A percentile compares a stretch with the other conserved stretches of the same genome.
Evolutionary conservation across 2,888 invertebrate species (phyloP).

Genomic region (Celastrina argiolus): DNA sequence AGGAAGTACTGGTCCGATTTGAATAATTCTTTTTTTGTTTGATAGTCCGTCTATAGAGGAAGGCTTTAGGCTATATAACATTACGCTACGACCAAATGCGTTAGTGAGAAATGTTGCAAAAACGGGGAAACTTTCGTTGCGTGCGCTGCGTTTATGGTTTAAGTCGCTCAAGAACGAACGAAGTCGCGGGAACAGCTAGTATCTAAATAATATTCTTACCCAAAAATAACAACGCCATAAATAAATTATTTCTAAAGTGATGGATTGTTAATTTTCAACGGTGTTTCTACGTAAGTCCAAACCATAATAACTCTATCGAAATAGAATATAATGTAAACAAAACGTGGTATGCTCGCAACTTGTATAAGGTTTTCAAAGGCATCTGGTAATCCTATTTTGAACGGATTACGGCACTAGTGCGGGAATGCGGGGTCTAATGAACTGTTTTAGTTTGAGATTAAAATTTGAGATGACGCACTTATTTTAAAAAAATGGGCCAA

Average conservation of each 20-base stretch:
- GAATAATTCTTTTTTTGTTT: too few relatives aligned
- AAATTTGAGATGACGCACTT: neutral
- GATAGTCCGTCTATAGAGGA: too few relatives aligned
- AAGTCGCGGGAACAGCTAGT: too few relatives aligned
- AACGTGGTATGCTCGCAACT: constrained; percentile 5
- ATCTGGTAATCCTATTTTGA: constrained; percentile 14
- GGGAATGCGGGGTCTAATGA: neutral
- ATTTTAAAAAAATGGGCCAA: neutral
- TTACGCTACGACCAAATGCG: too few relatives aligned
- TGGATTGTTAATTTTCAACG: neutral
- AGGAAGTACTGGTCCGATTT: too few relatives aligned
- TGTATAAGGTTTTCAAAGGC: constrained; percentile 18
- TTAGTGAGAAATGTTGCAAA: too few relatives aligned
- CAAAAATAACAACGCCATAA: neutral
- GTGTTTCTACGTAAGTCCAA: neutral
- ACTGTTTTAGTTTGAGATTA: neutral
- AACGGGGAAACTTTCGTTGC: too few relatives aligned
- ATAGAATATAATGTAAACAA: constrained; percentile 16
- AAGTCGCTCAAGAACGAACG: too few relatives aligned
- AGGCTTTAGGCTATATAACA: too few relatives aligned
- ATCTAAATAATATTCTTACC: neutral
- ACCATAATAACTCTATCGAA: constrained; percentile 20
- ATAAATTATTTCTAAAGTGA: neutral
- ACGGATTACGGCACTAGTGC: neutral
- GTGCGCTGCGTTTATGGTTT: too few relatives aligned